Evolutionary conservation across 1,140 invertebrate genomes (phyloP), one percentile per base, ranked within the genome.

Genomic region (Bombus confusus): DNA sequence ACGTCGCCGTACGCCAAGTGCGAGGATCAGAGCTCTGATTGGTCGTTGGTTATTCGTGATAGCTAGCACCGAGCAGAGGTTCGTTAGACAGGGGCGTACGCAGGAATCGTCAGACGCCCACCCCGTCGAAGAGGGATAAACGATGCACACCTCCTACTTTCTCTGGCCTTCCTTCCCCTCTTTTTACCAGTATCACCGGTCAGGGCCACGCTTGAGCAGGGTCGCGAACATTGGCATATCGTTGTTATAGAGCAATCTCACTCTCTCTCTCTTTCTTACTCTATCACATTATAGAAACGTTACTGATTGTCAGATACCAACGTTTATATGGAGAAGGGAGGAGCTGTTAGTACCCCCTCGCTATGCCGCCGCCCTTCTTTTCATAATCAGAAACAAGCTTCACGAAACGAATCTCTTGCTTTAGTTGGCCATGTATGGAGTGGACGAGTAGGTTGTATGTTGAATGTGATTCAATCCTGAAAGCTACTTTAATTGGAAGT

Each of bases 51-150:
- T 76, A n/a, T n/a, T 43, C 80, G 47, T 62, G 75, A 80, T 78
- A 69, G 77, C 74, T 64, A n/a, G 43, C 80, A 31, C 41, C 75
- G 41, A 71, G 69, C 85, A 64, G 57, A 75, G 57, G 62, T 47
- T 89, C 80, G 86, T 90, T 87, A 80, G 72, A 66, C 92, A 93
- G 93, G 92, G 92, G 92, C 91, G 91, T 92, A 92, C 86, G 91
- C 91, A 78, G 89, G 72, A 83, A 90, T 69, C 39, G 79, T 80
- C 73, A 89, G 92, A 92, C 92, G 91, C 91, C 92, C 92, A 93
- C 91, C 91, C 91, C 88, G 83, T 86, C 86, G 71, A 88, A 86
- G 76, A 88, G 85, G 91, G 86, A 87, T 89, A 90, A 88, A 86
- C 83, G 89, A 85, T 75, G 90, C 89, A 80, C 86, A 92, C 88